Evolutionary conservation across 2,888 invertebrate genomes (phyloP).

Genomic region (Melipona bicolor): DNA sequence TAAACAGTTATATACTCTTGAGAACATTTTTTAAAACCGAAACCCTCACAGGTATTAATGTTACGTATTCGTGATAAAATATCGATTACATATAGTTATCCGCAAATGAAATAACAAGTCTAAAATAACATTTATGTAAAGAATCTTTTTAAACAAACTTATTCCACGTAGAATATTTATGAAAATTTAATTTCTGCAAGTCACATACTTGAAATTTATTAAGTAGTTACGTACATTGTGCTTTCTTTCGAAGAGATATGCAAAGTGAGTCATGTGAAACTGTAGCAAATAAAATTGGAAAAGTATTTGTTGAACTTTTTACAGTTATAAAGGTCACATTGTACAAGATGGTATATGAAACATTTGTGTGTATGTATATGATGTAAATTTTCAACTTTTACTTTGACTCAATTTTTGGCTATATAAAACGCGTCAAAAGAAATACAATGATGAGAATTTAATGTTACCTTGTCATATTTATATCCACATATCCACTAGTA

Average conservation of each 20-base stretch:
- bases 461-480: too few species aligned
- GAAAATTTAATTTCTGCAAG: background rate
- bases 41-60: conserved; percentile 3
- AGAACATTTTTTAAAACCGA: conserved; percentile 1
- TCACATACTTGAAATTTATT: background rate
- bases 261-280: background rate
- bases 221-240: conserved; percentile 17
- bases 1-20: conserved; percentile 9
- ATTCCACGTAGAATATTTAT: conserved; percentile 1
- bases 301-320: background rate
- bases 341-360: background rate
- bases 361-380: background rate
- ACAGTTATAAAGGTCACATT: background rate
- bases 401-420: background rate
- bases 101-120: conserved; percentile 11
- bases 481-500: background rate
- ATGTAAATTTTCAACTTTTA: background rate
- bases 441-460: background rate
- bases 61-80: background rate
- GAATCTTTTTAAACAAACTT: conserved; percentile 1
- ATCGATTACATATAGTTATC: conserved; percentile 2
- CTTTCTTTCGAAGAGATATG: conserved; percentile 6
- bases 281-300: background rate
- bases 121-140: background rate
- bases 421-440: background rate